These are phyloP conservation scores for Exephanes ischioxanthus DNA, from an alignment of 2,888 invertebrate genomes.

Conservation along the genomic window DNA sequence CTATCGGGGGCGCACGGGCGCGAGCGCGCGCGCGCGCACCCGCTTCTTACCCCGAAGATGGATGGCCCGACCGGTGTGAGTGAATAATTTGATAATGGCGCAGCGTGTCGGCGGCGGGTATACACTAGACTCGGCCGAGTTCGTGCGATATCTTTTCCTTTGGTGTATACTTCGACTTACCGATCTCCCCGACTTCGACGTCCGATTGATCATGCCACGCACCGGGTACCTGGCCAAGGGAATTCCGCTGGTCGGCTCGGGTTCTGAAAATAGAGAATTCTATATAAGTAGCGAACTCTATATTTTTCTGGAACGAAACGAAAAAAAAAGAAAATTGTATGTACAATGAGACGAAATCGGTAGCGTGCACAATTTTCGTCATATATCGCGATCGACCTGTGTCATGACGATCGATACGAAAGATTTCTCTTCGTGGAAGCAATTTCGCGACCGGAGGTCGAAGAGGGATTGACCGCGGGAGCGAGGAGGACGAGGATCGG, in stretches of 20 bases:
- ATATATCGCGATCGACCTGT: no score
- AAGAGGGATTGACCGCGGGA: not conserved
- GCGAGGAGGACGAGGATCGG: not conserved
- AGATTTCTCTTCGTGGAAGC: not conserved
- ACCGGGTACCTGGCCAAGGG: no score
- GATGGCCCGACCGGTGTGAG: conserved; percentile 82
- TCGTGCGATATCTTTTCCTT: conserved; percentile 38
- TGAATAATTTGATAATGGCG: conserved; percentile 84
- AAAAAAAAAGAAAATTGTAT: no score
- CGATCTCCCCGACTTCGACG: not conserved
- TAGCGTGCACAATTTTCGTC: no score
- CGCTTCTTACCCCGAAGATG: conserved; percentile 76
- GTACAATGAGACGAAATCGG: no score
- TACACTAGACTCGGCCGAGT: conserved; percentile 17
- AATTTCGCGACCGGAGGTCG: conserved; percentile 6
- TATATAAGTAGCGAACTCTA: no score
- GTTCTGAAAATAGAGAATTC: no score
- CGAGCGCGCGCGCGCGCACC: conserved; percentile 48
- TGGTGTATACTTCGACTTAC: conserved; percentile 25
- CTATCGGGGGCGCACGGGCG: conserved; percentile 74
- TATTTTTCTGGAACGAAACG: no score
- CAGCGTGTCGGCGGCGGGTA: conserved; percentile 69
- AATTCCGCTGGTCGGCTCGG: no score
- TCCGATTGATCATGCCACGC: not conserved
- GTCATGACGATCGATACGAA: not conserved